Base-by-base conservation (phyloP, 1,140 invertebrate species). In the Mactra quadrangularis region DNA sequence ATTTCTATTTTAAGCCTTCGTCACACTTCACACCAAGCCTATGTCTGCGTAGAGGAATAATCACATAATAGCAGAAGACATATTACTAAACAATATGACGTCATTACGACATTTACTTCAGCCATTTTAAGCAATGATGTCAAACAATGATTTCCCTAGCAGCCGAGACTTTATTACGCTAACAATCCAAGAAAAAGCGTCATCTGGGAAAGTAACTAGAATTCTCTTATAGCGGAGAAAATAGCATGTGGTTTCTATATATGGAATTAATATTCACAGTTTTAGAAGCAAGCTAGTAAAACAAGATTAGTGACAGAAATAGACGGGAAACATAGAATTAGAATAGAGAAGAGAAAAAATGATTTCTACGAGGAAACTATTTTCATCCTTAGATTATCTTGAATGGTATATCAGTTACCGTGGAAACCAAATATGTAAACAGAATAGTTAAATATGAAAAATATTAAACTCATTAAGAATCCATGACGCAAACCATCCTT, bases 231-330 rank as follows among this genome's bases (percentile, higher is more conserved):
- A 68, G 6, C 45, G 64, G 38, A 68, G 64, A 68, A 68, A 68
- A 68, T 68, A 68, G 64, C 64, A 29, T 68, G 64, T 50, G 41
- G 64, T 50, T 68, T 17, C 64, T 27, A 68, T 68, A 68, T 68
- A 68, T 41, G 29, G 64, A 47, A 50, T 31, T 68, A 68, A 68
- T 68, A 66, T 45, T 47, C 22, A 47, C 64, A 50, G 29, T 68
- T 68, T 68, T 50, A 68, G 64, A 68, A 66, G 15, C 64, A 47
- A 27, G 9, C 27, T 6, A 19, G 35, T 52, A 41, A 68, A 68
- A 47, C 27, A 22, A 68, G 45, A 27, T 25, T 19, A 41, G 17
- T 41, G 60, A n/a, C 60, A 38, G 64, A 68, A 68, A 68, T 50
- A 41, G 38, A 41, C n/a, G n/a, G 38, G 38, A 41, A 41, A 41